Conservation (phyloP, 1,140 invertebrate species). For the Cataglyphis hispanica region DNA sequence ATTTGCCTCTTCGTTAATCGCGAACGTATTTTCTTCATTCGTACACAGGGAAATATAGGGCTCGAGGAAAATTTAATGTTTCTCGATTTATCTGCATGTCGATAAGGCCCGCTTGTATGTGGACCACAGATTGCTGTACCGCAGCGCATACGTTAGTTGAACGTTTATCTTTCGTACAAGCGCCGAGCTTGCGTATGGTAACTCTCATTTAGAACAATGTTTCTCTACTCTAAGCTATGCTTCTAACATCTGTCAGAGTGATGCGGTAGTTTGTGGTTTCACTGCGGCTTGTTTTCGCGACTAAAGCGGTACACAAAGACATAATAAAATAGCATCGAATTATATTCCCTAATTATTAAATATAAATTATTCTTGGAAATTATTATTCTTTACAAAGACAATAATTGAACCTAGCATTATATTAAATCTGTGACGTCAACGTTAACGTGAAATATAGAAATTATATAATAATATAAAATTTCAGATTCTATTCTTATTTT, state of each 20-base stretch:
- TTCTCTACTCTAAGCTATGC: slow-evolving; percentile 48
- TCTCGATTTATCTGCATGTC: slow-evolving; percentile 20
- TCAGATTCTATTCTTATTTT: neutral
- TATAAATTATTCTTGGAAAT: neutral
- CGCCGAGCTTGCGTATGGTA: slow-evolving; percentile 36
- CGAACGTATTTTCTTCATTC: slow-evolving; percentile 1
- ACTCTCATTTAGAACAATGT: slow-evolving; percentile 58
- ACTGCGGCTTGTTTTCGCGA: slow-evolving; percentile 7
- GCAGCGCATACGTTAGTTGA: slow-evolving; percentile 13
- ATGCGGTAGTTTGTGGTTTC: slow-evolving; percentile 3
- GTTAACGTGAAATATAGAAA: neutral
- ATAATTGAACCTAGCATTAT: neutral
- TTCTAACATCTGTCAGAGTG: slow-evolving; percentile 42
- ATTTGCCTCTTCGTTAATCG: slow-evolving; percentile 2
- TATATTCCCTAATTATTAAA: neutral
- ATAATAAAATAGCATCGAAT: neutral
- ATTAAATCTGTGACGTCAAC: neutral
- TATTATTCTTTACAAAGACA: neutral
- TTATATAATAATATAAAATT: neutral
- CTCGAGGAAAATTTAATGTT: slow-evolving; percentile 16
- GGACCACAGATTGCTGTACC: slow-evolving; percentile 11
- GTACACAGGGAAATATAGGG: neutral
- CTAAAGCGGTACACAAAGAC: slow-evolving; percentile 19
- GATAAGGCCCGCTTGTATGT: slow-evolving; percentile 1
- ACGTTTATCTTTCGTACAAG: slow-evolving; percentile 43